Conservation (phyloP, 2,113 vertebrate species). For the Monarcha castaneiventris region DNA sequence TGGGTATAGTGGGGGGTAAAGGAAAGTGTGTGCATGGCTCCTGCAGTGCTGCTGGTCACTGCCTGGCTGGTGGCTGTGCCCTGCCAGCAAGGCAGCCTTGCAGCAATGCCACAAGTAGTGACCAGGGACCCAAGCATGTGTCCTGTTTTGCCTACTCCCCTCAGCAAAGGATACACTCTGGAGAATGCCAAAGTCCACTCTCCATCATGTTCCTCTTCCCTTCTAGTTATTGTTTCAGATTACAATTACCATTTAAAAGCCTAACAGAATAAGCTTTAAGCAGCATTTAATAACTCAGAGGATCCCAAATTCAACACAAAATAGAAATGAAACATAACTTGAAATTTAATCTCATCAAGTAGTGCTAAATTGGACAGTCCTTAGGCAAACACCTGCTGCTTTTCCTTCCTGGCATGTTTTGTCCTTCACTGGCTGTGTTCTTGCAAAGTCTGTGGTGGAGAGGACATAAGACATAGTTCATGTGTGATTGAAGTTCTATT, state of each 20-base stretch:
- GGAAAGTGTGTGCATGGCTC: accelerated
- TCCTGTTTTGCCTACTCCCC: neutral
- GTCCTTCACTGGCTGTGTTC: neutral
- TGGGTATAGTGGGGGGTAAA: neutral
- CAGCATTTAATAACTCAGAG: neutral
- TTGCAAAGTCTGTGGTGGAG: neutral
- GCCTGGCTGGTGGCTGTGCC: neutral
- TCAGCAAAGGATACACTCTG: neutral
- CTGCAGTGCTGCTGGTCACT: neutral
- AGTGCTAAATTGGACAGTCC: neutral
- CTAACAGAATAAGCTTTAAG: neutral
- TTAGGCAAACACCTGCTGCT: neutral
- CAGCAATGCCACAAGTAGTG: accelerated
- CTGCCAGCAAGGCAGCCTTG: neutral
- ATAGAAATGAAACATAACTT: neutral
- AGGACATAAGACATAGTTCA: neutral
- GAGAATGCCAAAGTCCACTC: neutral
- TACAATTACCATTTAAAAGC: neutral
- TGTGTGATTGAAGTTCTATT: neutral
- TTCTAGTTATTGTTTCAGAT: neutral
- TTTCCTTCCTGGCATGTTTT: neutral
- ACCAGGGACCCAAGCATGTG: neutral
- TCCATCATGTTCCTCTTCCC: neutral
- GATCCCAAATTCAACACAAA: neutral
- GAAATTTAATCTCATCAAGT: neutral